Conservation (phyloP, 1,140 invertebrate species). For the Anastatus disparis region DNA sequence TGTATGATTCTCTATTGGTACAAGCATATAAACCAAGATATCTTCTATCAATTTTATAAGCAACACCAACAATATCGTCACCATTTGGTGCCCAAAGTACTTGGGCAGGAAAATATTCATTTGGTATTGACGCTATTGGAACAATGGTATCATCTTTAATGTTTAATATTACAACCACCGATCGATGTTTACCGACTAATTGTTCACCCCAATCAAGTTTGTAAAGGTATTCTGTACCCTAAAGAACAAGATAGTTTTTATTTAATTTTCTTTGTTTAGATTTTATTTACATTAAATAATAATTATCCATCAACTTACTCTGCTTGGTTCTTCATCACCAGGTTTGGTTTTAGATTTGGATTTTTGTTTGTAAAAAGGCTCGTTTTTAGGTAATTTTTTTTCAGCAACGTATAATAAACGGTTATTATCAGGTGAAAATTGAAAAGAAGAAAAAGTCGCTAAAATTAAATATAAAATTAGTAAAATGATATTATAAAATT, state of each 20-base stretch:
- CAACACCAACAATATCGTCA: constrained; percentile 78
- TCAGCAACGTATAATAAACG: constrained; percentile 85
- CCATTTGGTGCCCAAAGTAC: constrained; percentile 76
- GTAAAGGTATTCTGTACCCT: constrained; percentile 83
- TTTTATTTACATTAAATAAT: too few species aligned
- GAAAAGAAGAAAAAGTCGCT: too few species aligned
- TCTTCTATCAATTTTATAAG: constrained; percentile 76
- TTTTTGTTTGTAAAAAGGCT: constrained; percentile 49
- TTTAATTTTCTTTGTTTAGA: too few species aligned
- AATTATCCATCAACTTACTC: too few species aligned
- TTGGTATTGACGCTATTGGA: constrained; percentile 71
- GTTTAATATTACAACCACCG: constrained; percentile 79
- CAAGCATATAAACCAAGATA: constrained; percentile 86
- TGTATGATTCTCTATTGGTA: constrained; percentile 77
- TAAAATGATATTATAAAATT: constrained; percentile 6
- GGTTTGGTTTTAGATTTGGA: not conserved
- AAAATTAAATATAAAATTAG: constrained; percentile 73
- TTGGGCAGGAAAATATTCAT: constrained; percentile 78
- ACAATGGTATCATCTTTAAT: constrained; percentile 71
- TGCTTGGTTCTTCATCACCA: constrained; percentile 56
- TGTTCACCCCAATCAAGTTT: constrained; percentile 90
- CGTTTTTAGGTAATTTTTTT: constrained; percentile 53
- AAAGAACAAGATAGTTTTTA: constrained; percentile 31
- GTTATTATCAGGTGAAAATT: constrained; percentile 77
- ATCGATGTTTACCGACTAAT: constrained; percentile 76